Conservation (phyloP, 2,797 vertebrate genomes). For the Philypnodon macrostomus region DNA sequence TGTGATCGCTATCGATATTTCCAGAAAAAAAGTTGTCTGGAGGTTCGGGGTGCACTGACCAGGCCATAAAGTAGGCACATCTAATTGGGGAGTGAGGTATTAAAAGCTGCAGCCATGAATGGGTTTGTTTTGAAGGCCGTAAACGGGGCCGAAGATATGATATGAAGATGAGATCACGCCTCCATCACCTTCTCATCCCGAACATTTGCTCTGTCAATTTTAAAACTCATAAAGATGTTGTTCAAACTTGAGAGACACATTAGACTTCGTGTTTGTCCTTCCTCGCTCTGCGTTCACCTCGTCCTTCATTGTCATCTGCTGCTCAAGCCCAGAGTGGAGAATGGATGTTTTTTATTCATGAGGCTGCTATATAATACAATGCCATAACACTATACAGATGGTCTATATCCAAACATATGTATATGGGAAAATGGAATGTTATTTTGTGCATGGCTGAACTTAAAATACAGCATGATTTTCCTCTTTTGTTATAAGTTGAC, state of each 20-base stretch:
- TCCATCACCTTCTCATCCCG: constrained; percentile 1
- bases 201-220: constrained; percentile 12
- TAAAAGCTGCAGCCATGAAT: constrained; percentile 23
- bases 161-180: constrained; percentile 8
- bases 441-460: too few species aligned
- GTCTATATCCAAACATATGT: neutral
- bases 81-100: constrained; percentile 35
- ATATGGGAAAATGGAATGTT: constrained; percentile 5
- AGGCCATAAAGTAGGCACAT: constrained; percentile 23
- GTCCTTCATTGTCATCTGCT: constrained; percentile 24
- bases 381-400: neutral
- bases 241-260: constrained; percentile 13
- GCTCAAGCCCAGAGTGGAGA: constrained; percentile 6
- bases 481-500: too few species aligned
- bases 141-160: neutral
- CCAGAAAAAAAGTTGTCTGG: constrained; percentile 27
- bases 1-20: constrained; percentile 52
- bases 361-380: neutral
- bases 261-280: constrained; percentile 17
- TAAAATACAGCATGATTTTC: too few species aligned
- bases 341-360: neutral
- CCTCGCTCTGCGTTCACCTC: constrained; percentile 33
- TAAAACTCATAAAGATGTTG: constrained; percentile 19
- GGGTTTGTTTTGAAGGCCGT: constrained; percentile 34
- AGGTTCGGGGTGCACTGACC: constrained; percentile 21